A percentile compares a stretch with the other conserved stretches of the same genome.
phyloP scores from a whole-genome alignment of 1,140 invertebrate genomes.

The Probaryconus sp. region DNA sequence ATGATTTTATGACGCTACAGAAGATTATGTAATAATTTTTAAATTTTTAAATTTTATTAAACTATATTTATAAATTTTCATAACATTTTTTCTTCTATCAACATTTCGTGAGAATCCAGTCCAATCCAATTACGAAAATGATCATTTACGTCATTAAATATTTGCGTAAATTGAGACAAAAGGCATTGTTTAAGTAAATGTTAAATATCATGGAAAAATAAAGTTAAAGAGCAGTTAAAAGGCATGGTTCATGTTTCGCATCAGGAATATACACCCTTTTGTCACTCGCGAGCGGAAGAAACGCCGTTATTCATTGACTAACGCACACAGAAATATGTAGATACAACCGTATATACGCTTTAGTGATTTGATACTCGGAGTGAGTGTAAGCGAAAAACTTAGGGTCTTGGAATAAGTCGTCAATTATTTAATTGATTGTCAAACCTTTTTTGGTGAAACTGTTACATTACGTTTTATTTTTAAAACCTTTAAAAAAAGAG shows the following conservation, averaged over 20 bases:
- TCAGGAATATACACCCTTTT: constrained; percentile 26
- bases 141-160: too few relatives aligned
- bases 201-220: constrained; percentile 12
- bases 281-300: constrained; percentile 36
- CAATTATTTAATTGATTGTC: constrained; percentile 37
- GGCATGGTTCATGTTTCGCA: constrained; percentile 26
- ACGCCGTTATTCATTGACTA: constrained; percentile 39
- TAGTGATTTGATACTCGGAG: constrained; percentile 33
- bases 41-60: too few relatives aligned
- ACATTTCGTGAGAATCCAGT: too few relatives aligned
- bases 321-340: neutral
- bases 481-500: too few relatives aligned
- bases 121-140: too few relatives aligned
- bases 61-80: too few relatives aligned
- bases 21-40: too few relatives aligned
- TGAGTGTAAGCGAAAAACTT: constrained; percentile 20
- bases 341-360: constrained; percentile 15
- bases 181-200: neutral
- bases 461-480: too few relatives aligned
- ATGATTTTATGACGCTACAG: too few relatives aligned
- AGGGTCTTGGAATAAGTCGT: constrained; percentile 25
- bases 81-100: too few relatives aligned
- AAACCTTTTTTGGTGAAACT: constrained; percentile 18
- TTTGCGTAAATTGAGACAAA: neutral
- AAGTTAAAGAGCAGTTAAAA: constrained; percentile 39